phyloP scores from a whole-genome alignment of 2,888 invertebrate genomes.

The Bibio marci region DNA sequence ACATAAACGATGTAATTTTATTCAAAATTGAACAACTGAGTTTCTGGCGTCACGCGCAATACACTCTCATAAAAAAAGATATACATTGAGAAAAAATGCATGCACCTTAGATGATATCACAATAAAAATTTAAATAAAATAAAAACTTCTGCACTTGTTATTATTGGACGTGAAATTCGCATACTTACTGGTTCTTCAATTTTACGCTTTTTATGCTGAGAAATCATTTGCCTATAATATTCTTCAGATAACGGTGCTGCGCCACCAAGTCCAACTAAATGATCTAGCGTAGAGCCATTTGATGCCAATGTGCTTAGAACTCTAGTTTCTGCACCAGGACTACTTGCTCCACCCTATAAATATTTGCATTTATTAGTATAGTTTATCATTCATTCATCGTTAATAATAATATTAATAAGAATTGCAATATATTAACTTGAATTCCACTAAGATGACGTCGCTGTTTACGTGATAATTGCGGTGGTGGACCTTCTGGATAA shows the following conservation, averaged over 20 bases:
- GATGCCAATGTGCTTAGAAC: slow-evolving; percentile 31
- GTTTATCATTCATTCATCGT: not conserved
- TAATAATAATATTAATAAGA: not conserved
- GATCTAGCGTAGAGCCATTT: slow-evolving; percentile 23
- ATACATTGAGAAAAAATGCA: too few species aligned
- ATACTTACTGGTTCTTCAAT: slow-evolving; percentile 45
- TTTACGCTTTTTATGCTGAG: slow-evolving; percentile 53
- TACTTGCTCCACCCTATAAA: slow-evolving; percentile 14
- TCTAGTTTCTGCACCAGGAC: slow-evolving; percentile 23
- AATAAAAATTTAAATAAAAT: too few species aligned
- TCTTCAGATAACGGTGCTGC: slow-evolving; percentile 37
- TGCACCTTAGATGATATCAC: too few species aligned
- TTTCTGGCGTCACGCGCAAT: too few species aligned
- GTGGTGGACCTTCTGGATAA: slow-evolving; percentile 50
- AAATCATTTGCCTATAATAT: slow-evolving; percentile 48
- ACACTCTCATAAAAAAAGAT: too few species aligned
- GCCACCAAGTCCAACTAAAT: slow-evolving; percentile 24
- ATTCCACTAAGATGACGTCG: slow-evolving; percentile 33
- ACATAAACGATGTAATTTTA: too few species aligned
- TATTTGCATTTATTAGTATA: not conserved
- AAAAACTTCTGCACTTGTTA: too few species aligned
- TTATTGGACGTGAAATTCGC: not conserved
- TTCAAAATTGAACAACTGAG: too few species aligned
- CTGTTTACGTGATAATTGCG: slow-evolving; percentile 38
- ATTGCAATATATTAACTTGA: slow-evolving; percentile 17